These are phyloP conservation scores for Pristionchus fissidentatus DNA, from an alignment of 2,888 invertebrate genomes.

Conservation along the genomic window DNA sequence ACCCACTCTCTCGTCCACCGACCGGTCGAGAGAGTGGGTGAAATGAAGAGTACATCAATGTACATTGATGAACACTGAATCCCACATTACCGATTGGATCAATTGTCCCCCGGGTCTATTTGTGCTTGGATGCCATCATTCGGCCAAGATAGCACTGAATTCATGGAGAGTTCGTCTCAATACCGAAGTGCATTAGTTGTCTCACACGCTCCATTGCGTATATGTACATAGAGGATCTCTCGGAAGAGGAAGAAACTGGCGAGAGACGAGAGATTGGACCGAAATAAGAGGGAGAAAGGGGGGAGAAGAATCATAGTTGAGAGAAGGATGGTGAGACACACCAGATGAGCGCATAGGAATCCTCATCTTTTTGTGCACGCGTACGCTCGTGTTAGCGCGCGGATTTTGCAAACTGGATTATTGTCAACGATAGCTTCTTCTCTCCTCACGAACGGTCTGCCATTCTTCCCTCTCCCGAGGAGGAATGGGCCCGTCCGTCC, in stretches of 20 bases:
- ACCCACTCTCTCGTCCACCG: too few relatives aligned
- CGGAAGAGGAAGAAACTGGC: slow-evolving; percentile 36
- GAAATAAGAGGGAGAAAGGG: slow-evolving; percentile 2
- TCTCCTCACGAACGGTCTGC: neutral
- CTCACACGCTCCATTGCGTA: slow-evolving; percentile 23
- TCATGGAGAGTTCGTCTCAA: neutral
- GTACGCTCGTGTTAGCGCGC: slow-evolving; percentile 25
- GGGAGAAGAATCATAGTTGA: neutral
- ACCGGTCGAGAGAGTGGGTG: too few relatives aligned
- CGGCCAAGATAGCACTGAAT: neutral
- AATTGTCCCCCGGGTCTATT: neutral
- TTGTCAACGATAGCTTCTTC: slow-evolving; percentile 33
- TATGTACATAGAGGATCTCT: slow-evolving; percentile 2
- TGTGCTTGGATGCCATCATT: neutral
- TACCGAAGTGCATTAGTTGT: too few relatives aligned
- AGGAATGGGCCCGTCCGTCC: neutral
- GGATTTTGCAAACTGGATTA: slow-evolving; percentile 39
- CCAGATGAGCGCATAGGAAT: neutral
- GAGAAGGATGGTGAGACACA: neutral
- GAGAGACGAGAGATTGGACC: neutral
- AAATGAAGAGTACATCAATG: too few relatives aligned
- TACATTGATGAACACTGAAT: too few relatives aligned
- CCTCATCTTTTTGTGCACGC: neutral
- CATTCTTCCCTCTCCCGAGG: neutral
- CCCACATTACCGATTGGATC: neutral